Evolutionary conservation across 2,113 vertebrate species (phyloP), one percentile per base, ranked within the genome.

Genomic region (Poicephalus meyeri): DNA sequence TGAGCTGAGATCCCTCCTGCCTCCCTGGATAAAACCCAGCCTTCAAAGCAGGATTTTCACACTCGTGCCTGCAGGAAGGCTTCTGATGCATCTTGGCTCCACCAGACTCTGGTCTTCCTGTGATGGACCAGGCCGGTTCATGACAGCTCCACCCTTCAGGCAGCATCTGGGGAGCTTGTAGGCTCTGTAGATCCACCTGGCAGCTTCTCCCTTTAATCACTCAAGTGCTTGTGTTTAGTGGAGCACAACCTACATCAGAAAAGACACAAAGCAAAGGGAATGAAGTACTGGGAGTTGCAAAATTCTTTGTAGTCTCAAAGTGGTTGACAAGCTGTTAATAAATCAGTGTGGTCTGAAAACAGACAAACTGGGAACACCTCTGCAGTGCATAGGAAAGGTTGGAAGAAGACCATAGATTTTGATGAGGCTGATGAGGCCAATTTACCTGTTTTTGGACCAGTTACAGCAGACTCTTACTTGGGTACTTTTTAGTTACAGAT

Each of bases 121-220:
- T 50, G 42, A 16, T 16, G 37, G 50, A 63, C 13, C 21, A 0
- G 0, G 18, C 31, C 8, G 19, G 20, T 41, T 74, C 35, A 11
- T 52, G 23, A 55, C n/a, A 50, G 29, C 37, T 80, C 37, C 25
- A 56, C 2, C 19, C 28, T 13, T 6, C 6, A 3, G 21, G 28
- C 26, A 56, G 3, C 29, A 42, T 60, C 35, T 26, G 15, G 21
- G 26, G 25, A 74, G 39, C 10, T 16, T 69, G 7, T 68, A 28
- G 18, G 14, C 24, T 35, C 26, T 47, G 13, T 19, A 50, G 83
- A 44, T 77, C 41, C 35, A 76, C 35, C 29, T 77, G n/a, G 20
- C 88, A 77, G 35, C 47, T 60, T 90, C 71, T 69, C 0, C 16
- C 35, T 77, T 60, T 55, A 47, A 39, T 56, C 39, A 31, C 33